phyloP scores from a whole-genome alignment of 2,888 invertebrate genomes.

The Phengaris arion region DNA sequence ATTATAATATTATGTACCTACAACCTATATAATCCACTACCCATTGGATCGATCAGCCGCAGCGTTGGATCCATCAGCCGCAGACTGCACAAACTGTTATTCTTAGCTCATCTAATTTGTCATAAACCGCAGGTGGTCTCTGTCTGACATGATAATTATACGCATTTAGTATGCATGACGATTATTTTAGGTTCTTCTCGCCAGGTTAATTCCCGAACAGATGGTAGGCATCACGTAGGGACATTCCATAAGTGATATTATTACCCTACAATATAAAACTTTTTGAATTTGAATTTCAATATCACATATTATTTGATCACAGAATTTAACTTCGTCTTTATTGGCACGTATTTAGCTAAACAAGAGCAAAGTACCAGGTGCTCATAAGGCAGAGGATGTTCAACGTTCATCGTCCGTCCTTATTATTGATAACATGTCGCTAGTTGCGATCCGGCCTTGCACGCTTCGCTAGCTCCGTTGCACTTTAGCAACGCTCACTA shows the following conservation, averaged over 20 bases:
- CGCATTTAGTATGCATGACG: no score
- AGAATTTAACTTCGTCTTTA: no score
- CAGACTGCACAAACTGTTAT: neutral
- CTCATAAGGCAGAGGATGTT: neutral
- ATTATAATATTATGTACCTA: no score
- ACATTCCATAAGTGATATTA: no score
- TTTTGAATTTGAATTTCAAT: no score
- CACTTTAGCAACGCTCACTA: conserved; percentile 57
- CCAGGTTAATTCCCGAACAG: no score
- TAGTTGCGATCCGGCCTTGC: conserved; percentile 47
- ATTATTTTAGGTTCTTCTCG: no score
- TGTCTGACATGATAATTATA: neutral
- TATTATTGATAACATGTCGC: conserved; percentile 48
- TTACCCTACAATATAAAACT: no score
- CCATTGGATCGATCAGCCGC: no score
- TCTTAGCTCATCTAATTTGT: neutral
- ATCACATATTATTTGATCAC: no score
- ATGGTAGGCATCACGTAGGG: no score
- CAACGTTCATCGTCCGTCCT: neutral
- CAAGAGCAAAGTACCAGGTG: conserved; percentile 7
- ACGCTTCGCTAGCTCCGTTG: conserved; percentile 45
- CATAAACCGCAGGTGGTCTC: neutral
- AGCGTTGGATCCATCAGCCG: neutral
- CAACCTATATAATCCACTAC: no score
- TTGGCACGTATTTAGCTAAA: neutral